Percentiles rank a stretch among this genome's conserved stretches.
Conservation (phyloP, 2,888 invertebrate genomes). For the Hydrotaea diabolus region DNA sequence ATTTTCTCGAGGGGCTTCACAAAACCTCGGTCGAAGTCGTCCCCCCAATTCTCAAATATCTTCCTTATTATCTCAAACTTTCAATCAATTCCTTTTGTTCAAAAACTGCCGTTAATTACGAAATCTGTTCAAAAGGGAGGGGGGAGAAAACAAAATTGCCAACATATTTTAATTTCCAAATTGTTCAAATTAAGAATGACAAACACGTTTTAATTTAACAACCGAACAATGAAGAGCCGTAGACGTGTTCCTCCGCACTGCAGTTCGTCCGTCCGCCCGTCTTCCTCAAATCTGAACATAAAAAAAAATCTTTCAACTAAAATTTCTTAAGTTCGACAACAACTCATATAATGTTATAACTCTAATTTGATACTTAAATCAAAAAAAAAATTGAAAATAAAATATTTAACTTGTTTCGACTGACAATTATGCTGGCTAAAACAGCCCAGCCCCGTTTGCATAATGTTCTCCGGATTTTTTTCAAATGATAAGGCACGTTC, state of each 20-base stretch:
- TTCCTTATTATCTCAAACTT: neutral
- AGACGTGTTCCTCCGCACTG: neutral
- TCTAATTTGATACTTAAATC: conserved; percentile 12
- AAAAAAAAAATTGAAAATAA: neutral
- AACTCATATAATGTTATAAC: conserved; percentile 32
- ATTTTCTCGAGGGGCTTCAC: no score
- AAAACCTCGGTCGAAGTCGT: no score
- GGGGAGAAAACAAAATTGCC: neutral
- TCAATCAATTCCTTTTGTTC: conserved; percentile 27
- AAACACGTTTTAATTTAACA: conserved; percentile 23
- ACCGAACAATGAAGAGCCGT: neutral
- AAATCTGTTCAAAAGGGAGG: neutral
- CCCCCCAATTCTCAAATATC: neutral
- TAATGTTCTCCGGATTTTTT: neutral
- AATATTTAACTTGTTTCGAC: conserved; percentile 10
- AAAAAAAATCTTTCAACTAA: conserved; percentile 3
- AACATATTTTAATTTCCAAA: conserved; percentile 23
- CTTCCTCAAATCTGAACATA: neutral
- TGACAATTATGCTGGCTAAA: conserved; percentile 18
- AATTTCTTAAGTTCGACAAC: conserved; percentile 6
- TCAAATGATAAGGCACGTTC: conserved; percentile 37
- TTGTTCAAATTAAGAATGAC: conserved; percentile 16
- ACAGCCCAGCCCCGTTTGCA: neutral
- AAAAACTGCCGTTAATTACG: conserved; percentile 33
- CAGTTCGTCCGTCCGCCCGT: no score